Conservation (phyloP, 2,113 vertebrate species). For the Elephas maximus region DNA sequence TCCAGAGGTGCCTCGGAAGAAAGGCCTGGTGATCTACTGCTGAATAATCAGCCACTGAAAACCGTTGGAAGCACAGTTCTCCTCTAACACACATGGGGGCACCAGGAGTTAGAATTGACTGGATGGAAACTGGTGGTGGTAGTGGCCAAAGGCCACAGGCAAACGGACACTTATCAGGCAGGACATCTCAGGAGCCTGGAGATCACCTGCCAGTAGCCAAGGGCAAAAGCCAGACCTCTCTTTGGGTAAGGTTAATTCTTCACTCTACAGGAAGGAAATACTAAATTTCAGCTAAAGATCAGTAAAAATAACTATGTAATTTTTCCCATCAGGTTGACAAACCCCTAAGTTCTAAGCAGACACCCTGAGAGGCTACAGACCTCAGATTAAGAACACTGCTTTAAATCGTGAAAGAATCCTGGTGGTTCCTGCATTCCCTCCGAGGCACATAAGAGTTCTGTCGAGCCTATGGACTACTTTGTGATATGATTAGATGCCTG, state of each 20-base stretch:
- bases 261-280: background rate
- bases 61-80: no score
- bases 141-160: background rate
- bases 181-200: background rate
- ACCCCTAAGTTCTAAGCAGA: conserved; percentile 25
- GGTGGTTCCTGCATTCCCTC: background rate
- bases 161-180: background rate
- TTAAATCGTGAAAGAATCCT: conserved; percentile 33
- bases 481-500: conserved; percentile 5
- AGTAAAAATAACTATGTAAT: conserved; percentile 35
- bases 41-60: no score
- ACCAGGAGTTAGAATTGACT: background rate
- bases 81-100: no score
- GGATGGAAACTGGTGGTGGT: background rate
- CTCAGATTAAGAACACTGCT: background rate
- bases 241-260: background rate
- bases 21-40: no score
- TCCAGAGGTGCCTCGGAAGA: no score
- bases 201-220: background rate
- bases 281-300: conserved; percentile 35
- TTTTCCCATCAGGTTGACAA: background rate
- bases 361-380: background rate
- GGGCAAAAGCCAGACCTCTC: background rate
- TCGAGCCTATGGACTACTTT: background rate
- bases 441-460: conserved; percentile 12